These are phyloP conservation scores for Cheilosia urbana DNA, from an alignment of 2,888 invertebrate genomes.

Conservation along the genomic window DNA sequence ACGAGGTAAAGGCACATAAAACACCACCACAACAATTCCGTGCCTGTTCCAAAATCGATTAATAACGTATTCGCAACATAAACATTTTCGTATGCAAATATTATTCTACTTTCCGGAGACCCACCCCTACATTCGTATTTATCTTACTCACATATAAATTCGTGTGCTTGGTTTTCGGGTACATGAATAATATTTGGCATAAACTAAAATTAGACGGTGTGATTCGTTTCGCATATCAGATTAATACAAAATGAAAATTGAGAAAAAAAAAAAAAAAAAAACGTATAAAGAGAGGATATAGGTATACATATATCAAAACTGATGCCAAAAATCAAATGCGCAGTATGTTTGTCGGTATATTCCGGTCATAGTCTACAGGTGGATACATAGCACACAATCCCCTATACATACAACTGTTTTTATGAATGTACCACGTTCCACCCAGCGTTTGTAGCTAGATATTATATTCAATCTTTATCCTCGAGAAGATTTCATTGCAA, in stretches of 20 bases:
- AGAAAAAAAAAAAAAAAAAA: slow-evolving; percentile 5
- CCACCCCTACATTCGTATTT: not conserved
- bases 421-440: not conserved
- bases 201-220: slow-evolving; percentile 7
- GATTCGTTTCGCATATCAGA: not conserved
- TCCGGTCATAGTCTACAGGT: slow-evolving; percentile 49
- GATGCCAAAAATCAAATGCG: slow-evolving; percentile 41
- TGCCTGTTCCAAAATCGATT: not conserved
- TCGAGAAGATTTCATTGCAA: slow-evolving; percentile 36
- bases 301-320: not conserved
- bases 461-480: not conserved
- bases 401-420: not conserved
- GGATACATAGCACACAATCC: slow-evolving; percentile 33
- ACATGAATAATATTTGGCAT: slow-evolving; percentile 26
- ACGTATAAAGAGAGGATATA: not conserved
- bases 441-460: not conserved
- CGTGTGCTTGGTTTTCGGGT: not conserved
- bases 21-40: not conserved
- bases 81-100: slow-evolving; percentile 3
- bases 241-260: slow-evolving; percentile 4
- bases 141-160: not conserved
- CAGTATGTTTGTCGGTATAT: slow-evolving; percentile 23
- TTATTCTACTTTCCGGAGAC: not conserved
- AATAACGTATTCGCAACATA: not conserved
- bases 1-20: not conserved